Conservation (phyloP, 2,888 invertebrate genomes). For the Drosophila setosimentum region DNA sequence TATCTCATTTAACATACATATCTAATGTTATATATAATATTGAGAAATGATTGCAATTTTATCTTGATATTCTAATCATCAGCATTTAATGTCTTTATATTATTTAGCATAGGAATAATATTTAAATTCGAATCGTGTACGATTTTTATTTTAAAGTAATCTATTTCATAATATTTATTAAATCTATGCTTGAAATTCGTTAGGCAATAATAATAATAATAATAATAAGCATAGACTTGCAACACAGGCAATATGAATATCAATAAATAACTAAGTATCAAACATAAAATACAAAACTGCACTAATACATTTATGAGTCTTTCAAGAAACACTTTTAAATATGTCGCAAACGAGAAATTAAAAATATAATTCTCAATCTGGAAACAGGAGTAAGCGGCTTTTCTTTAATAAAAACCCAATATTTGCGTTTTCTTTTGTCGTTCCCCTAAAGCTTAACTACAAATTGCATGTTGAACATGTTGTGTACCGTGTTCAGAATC, state of each 20-base stretch:
- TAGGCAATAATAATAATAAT: not conserved
- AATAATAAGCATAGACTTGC: not conserved
- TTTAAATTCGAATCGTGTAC: not conserved
- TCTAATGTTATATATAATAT: not conserved
- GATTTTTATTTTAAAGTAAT: not conserved
- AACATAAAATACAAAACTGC: not conserved
- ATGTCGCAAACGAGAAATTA: not conserved
- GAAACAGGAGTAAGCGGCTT: not conserved
- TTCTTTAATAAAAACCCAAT: constrained; percentile 1
- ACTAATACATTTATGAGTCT: not conserved
- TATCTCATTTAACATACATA: not conserved
- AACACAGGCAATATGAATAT: not conserved
- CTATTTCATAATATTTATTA: not conserved
- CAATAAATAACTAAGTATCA: not conserved
- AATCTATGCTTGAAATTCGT: not conserved
- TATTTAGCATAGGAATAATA: too few species aligned
- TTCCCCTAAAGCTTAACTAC: not conserved
- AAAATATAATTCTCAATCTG: not conserved
- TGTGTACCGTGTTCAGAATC: not conserved
- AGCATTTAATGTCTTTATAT: too few species aligned
- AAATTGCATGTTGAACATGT: not conserved
- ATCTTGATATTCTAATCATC: not conserved
- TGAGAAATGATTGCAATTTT: not conserved
- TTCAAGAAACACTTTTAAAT: not conserved
- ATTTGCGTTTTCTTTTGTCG: not conserved